These are phyloP conservation scores for Drosophila mayaguana DNA, from an alignment of 2,888 invertebrate genomes.

Conservation along the genomic window DNA sequence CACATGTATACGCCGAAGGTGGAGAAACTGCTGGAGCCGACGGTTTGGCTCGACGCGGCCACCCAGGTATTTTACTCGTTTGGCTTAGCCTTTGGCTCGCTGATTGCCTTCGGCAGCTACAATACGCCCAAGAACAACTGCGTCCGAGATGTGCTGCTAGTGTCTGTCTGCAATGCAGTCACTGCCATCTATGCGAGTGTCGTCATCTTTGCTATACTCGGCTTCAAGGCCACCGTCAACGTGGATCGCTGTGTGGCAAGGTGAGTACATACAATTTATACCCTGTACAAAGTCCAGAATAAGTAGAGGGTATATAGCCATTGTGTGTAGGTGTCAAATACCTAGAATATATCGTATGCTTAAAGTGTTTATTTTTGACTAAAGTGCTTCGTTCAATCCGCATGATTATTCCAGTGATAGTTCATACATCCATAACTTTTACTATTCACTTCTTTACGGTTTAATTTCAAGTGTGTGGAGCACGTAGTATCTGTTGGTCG, in stretches of 20 bases:
- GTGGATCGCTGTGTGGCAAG: constrained; percentile 92
- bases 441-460: not conserved
- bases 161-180: constrained; percentile 95
- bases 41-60: constrained; percentile 97
- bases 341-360: too few relatives aligned
- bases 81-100: constrained; percentile 96
- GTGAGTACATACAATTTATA: constrained; percentile 86
- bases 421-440: too few relatives aligned
- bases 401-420: too few relatives aligned
- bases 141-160: constrained; percentile 94
- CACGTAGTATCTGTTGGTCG: not conserved
- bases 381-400: too few relatives aligned
- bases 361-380: too few relatives aligned
- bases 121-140: constrained; percentile 98
- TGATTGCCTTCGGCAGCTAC: constrained; percentile 98
- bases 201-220: constrained; percentile 97
- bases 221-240: constrained; percentile 97
- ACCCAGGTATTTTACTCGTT: constrained; percentile 99
- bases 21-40: constrained; percentile 93
- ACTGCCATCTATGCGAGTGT: constrained; percentile 98
- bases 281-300: not conserved
- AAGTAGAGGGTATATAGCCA: not conserved
- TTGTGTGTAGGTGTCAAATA: too few relatives aligned
- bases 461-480: not conserved
- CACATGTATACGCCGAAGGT: constrained; percentile 98